A percentile compares a stretch with the other conserved stretches of the same genome.
These are phyloP conservation scores for Crotalus helleri DNA, from an alignment of 2,113 vertebrate genomes.

Conservation along the genomic window DNA sequence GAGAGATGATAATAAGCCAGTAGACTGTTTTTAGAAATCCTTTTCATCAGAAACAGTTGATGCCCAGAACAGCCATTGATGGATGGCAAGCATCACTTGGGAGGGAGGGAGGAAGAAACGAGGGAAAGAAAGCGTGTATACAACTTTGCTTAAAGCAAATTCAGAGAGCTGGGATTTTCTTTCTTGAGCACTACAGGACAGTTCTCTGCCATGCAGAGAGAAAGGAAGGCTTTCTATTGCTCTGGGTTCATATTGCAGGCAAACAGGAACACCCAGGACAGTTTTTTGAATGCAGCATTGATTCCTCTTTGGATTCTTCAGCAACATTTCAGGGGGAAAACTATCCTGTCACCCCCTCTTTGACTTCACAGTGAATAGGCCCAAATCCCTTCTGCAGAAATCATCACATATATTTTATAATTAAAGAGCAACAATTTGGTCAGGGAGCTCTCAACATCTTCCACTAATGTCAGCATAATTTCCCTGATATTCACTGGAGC, in stretches of 20 bases:
- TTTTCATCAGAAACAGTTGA: background rate
- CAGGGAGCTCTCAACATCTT: background rate
- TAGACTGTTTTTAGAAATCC: background rate
- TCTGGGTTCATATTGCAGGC: background rate
- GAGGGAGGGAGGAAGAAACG: background rate
- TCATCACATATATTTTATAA: background rate
- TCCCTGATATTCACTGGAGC: background rate
- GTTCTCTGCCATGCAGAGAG: background rate
- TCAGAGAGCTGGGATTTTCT: background rate
- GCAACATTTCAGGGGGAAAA: background rate
- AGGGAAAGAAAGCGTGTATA: background rate
- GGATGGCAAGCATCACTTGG: background rate
- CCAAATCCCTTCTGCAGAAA: background rate
- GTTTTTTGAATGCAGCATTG: background rate
- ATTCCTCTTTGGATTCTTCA: background rate
- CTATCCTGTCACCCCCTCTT: background rate
- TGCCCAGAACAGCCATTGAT: background rate
- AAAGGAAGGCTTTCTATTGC: background rate
- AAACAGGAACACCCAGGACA: background rate
- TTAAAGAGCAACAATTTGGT: background rate
- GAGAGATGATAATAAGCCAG: too few relatives aligned
- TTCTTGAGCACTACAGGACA: background rate
- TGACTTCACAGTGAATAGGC: background rate
- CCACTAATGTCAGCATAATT: background rate
- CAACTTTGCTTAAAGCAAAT: background rate